These are phyloP conservation scores for Neuroterus valhalla DNA, from an alignment of 1,140 invertebrate genomes.

Conservation along the genomic window DNA sequence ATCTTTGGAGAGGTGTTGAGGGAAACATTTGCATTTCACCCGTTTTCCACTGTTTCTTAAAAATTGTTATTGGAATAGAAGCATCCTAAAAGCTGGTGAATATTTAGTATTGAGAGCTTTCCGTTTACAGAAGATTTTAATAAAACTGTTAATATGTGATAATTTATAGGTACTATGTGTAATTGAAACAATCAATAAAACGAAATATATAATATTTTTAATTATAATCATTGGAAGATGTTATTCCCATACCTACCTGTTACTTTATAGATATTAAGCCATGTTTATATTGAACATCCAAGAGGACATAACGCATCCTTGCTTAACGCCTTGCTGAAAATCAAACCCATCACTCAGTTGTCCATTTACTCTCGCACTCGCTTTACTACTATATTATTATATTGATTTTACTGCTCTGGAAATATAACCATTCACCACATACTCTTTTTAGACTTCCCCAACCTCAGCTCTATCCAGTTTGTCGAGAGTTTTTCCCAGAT, in stretches of 20 bases:
- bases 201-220: conserved; percentile 3
- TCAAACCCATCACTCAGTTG: too few relatives aligned
- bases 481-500: too few relatives aligned
- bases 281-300: too few relatives aligned
- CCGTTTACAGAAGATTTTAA: conserved; percentile 1
- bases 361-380: too few relatives aligned
- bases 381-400: too few relatives aligned
- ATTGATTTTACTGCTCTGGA: too few relatives aligned
- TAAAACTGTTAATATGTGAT: conserved; percentile 1
- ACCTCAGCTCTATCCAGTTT: too few relatives aligned
- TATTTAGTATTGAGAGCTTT: neutral
- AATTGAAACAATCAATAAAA: neutral
- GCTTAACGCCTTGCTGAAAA: too few relatives aligned
- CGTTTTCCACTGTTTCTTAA: neutral
- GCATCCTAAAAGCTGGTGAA: neutral
- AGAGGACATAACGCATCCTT: too few relatives aligned
- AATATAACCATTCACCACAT: neutral
- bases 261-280: too few relatives aligned
- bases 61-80: neutral
- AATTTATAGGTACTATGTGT: neutral
- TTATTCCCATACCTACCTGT: too few relatives aligned
- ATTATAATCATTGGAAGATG: too few relatives aligned
- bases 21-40: conserved; percentile 5
- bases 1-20: conserved; percentile 7
- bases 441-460: neutral